Evolutionary conservation across 2,797 vertebrate genomes (phyloP), one percentile per base, ranked within the genome.

Genomic region (Rhynchotus rufescens): DNA sequence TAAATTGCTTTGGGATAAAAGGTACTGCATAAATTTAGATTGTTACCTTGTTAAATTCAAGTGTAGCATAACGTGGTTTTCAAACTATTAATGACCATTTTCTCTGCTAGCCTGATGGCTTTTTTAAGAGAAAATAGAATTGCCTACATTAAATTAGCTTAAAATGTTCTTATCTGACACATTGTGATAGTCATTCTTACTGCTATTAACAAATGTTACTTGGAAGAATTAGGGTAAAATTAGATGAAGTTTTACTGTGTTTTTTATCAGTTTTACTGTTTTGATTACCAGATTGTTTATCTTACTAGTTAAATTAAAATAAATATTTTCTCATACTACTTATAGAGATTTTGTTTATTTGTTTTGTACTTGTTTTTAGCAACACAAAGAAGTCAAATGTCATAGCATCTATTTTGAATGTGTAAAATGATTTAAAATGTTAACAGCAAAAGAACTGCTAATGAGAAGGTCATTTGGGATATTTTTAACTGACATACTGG

Each of bases 1-100:
- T 80, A 94, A 95, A 96, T 95, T 94, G 89, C 94, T 88, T 88
- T 95, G 94, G 85, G 80, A 95, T 95, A 77, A 95, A 94, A 94
- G 91, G 88, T 88, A 77, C 68, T 91, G 72, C 68, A 92, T 96
- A 92, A 91, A 91, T 92, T 38, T 80, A 96, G 93, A 86, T 96
- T 15, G 59, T 88, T 96, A 88, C 80, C 61, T 88, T 93, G 93
- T 88, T 91, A 96, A 91, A 89, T 84, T 49, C 38, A 92, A 92
- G 80, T 84, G 80, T 94, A 92, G 80, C 81, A 80, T 93, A 89
- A 88, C 85, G 71, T 74, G 57, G 74, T 71, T 96, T 95, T 93
- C 83, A 94, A 78, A 89, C 89, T 92, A 80, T 73, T 95, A 88
- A 88, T 71, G 78, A 95, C 62, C 90, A 81, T 86, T 92, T 89